Conservation (phyloP, 2,113 vertebrate species). For the Papio anubis region DNA sequence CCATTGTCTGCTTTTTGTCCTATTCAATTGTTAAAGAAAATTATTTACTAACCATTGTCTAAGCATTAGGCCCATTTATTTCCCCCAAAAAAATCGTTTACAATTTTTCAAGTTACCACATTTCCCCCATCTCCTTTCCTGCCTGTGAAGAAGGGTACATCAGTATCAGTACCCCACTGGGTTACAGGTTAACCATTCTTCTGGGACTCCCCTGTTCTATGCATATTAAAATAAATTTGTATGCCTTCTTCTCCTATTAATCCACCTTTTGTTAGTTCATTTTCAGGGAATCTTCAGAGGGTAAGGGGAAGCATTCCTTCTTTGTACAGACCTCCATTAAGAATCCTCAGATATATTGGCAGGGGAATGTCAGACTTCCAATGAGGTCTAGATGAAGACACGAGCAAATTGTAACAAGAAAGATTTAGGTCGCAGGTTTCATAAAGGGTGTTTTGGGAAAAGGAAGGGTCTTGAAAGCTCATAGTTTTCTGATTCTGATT, state of each 20-base stretch:
- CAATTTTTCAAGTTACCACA: not conserved
- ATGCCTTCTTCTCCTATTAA: not conserved
- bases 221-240: not conserved
- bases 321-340: not conserved
- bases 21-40: not conserved
- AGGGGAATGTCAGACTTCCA: not conserved
- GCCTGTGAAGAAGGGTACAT: not conserved
- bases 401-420: not conserved
- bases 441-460: not conserved
- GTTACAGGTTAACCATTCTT: not conserved
- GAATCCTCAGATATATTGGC: not conserved
- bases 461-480: not conserved
- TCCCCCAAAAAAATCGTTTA: not conserved
- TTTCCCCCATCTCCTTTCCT: not conserved
- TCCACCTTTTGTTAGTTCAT: not conserved
- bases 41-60: not conserved
- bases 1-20: not conserved
- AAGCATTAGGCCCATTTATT: not conserved
- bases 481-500: not conserved
- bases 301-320: not conserved
- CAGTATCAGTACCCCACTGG: not conserved
- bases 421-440: not conserved
- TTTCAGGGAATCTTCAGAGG: not conserved
- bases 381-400: not conserved
- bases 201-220: not conserved